Evolutionary conservation across 1,140 invertebrate genomes (phyloP), one percentile per base, ranked within the genome.

Genomic region (Cryptotermes secundus): DNA sequence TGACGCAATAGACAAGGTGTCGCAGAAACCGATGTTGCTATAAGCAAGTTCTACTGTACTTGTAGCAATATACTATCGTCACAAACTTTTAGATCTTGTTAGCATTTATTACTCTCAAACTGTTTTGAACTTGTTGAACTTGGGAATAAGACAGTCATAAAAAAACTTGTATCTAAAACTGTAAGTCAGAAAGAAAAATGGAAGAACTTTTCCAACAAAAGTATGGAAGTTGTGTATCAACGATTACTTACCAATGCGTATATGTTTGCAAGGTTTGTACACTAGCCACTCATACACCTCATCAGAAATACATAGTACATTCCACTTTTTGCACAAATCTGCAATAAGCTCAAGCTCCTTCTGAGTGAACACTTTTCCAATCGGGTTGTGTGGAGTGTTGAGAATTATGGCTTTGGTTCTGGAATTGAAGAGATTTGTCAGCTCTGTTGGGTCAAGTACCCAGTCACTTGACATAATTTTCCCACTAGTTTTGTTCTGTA

Each of bases 271-370:
- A 1, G 95, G 95, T 88, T 96, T 93, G 88, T 96, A 99, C 34
- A 97, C 95, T 87, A 99, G 93, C 96, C 97, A 99, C 90, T 99
- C 98, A 87, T 99, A 99, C 2, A 99, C 99, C 90, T 99, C 99
- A 91, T 99, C 98, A 14, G 97, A 95, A 34, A 99, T 91, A 84
- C 97, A 97, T 12, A 99, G 90, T 12, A 96, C 94, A 89, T 99
- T 95, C 92, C 97, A 95, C 89, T 99, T 98, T 87, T 96, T 96
- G 87, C 97, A 99, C 72, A 99, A 90, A 88, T 91, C 89, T 0
- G 96, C 97, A 87, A 99, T 97, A 83, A 94, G 90, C 86, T 95
- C 91, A 83, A 97, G 88, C 88, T 97, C 96, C 22, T 93, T 88
- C 2, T 89, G 86, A 3, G 91, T 93, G 87, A 96, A 96, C 45